Evolutionary conservation across 2,113 vertebrate genomes (phyloP), one percentile per base, ranked within the genome.

Genomic region (Plotosus lineatus): DNA sequence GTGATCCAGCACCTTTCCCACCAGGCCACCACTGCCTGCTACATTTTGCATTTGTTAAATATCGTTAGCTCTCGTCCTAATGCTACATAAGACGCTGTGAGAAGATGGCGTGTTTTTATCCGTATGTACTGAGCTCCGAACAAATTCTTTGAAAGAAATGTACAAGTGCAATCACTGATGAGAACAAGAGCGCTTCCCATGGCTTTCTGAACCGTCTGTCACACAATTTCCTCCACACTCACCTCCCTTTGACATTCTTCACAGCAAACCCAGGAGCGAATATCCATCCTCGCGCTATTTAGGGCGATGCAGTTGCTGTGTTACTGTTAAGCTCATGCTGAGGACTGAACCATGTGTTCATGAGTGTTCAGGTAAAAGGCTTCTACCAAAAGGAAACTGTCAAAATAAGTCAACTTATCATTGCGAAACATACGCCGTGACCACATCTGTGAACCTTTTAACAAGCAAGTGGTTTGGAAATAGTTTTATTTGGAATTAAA

Each of bases 171-270:
- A 48, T 9, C n/a, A 11, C 4, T 21, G 17, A 33, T n/a, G 36
- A 72, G 40, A 21, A 3, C 21, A 42, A 68, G 36, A n/a, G 17
- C 8, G 36, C 4, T 36, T 65, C 10, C 19, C n/a, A 33, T n/a
- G 40, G 40, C 15, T 60, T 72, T 48, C 14, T 36, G 26, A 80
- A 60, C 14, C 53, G 21, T 17, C 36, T 23, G 38, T 36, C 14
- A 80, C 51, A 58, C 53, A 40, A 36, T 80, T 72, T 58, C 65
- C 51, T 23, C 66, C 42, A 58, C 26, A 23, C 14, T 55, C 46
- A 68, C 77, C 77, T 78, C 56, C 38, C 40, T 60, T 46, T 72
- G 26, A 72, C 78, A 51, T 69, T 40, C 38, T 69, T 44, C 65
- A 26, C 51, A 55, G 38, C 78, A 33, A 79, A 40, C 40, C 51